Percentiles rank a stretch among this genome's conserved stretches.
Evolutionary conservation across 1,140 invertebrate species (phyloP).

Genomic region (Drosophila melanica): DNA sequence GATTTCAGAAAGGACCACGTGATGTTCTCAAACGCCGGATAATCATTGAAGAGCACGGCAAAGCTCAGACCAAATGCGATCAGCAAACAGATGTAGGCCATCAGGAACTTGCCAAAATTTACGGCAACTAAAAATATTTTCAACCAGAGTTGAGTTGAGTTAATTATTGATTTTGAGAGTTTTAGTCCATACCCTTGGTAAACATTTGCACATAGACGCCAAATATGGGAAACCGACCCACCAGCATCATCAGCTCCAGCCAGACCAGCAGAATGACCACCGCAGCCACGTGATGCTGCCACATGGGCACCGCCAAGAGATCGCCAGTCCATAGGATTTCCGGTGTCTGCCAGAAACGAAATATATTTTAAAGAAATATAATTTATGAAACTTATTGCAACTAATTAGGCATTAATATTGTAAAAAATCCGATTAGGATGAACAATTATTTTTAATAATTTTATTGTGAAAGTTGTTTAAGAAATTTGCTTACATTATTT

Average conservation of each 20-base stretch:
- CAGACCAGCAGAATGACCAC: slow-evolving; percentile 91
- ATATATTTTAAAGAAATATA: no score
- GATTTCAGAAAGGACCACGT: slow-evolving; percentile 88
- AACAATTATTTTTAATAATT: no score
- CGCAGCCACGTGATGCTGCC: slow-evolving; percentile 92
- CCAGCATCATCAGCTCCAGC: slow-evolving; percentile 92
- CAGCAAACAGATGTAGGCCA: slow-evolving; percentile 91
- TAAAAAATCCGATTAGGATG: no score
- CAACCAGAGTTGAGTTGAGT: slow-evolving; percentile 17
- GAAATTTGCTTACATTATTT: no score
- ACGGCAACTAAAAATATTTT: slow-evolving; percentile 86
- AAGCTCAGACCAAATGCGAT: slow-evolving; percentile 92
- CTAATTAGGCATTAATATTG: no score
- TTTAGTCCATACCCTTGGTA: slow-evolving; percentile 86
- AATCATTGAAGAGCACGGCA: slow-evolving; percentile 91
- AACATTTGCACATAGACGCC: slow-evolving; percentile 95
- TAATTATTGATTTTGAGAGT: slow-evolving; percentile 85
- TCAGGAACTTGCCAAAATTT: slow-evolving; percentile 92
- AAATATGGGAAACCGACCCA: slow-evolving; percentile 93
- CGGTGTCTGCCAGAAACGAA: slow-evolving; percentile 51
- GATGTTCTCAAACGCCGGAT: slow-evolving; percentile 88
- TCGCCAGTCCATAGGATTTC: slow-evolving; percentile 63
- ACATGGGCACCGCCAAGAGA: slow-evolving; percentile 83
- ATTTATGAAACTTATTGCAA: no score
- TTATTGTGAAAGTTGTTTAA: no score